Evolutionary conservation across 2,888 invertebrate genomes (phyloP).

Genomic region (Papilio protenor): DNA sequence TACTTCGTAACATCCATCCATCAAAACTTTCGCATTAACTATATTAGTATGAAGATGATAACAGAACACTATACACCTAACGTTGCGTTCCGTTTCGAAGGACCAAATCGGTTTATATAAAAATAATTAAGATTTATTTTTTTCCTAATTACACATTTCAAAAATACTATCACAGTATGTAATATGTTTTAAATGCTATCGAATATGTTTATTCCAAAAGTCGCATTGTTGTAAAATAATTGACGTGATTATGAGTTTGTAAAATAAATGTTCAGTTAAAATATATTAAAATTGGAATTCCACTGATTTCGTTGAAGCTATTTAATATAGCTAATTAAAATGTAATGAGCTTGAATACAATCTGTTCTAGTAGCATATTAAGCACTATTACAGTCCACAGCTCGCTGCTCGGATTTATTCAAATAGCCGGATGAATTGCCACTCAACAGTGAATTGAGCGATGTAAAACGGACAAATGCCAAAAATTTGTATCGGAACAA

Average conservation of each 20-base stretch:
- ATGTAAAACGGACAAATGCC: conserved; percentile 26
- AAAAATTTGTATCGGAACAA: conserved; percentile 38
- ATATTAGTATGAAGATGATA: no score
- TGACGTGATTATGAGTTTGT: background rate
- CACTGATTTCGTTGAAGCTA: background rate
- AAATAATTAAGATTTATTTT: no score
- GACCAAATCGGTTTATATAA: no score
- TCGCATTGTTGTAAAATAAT: background rate
- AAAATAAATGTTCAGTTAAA: no score
- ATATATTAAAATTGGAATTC: background rate
- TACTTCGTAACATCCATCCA: no score
- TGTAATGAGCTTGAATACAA: background rate
- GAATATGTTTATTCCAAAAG: no score
- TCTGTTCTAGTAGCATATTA: background rate
- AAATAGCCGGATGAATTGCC: conserved; percentile 11
- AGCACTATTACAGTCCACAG: background rate
- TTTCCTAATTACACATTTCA: no score
- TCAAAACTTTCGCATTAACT: no score
- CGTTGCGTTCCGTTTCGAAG: no score
- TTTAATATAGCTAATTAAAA: background rate
- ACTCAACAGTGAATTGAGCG: conserved; percentile 19
- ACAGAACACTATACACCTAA: no score
- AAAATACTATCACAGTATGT: no score
- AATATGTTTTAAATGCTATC: no score
- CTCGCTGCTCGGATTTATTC: background rate